phyloP scores from a whole-genome alignment of 2,888 invertebrate genomes.

The Biston stratarius region DNA sequence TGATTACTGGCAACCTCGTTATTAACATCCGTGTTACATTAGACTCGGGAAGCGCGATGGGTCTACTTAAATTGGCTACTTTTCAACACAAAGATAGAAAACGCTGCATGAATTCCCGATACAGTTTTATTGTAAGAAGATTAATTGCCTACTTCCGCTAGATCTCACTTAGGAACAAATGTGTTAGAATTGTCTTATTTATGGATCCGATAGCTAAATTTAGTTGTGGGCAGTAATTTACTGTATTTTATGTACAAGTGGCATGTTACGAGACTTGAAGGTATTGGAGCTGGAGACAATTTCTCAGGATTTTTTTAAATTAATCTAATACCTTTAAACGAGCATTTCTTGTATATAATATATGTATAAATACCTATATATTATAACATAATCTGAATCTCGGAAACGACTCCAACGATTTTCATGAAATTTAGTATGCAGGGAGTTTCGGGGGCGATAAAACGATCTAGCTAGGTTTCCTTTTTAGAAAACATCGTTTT shows the following conservation, averaged over 20 bases:
- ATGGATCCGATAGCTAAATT: background rate
- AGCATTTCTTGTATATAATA: too few species aligned
- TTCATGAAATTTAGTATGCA: too few species aligned
- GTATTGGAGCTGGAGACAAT: background rate
- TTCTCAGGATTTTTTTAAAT: background rate
- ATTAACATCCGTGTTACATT: conserved; percentile 15
- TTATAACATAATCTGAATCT: too few species aligned
- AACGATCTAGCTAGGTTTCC: too few species aligned
- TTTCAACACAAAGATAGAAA: conserved; percentile 51
- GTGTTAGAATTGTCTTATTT: conserved; percentile 15
- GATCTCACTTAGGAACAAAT: conserved; percentile 22
- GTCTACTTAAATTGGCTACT: conserved; percentile 44
- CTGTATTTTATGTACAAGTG: background rate
- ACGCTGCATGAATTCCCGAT: conserved; percentile 42
- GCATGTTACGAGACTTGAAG: background rate
- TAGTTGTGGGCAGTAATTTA: background rate
- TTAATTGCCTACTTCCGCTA: conserved; percentile 52
- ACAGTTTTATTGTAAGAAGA: conserved; percentile 50
- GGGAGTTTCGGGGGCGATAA: too few species aligned
- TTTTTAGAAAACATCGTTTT: too few species aligned
- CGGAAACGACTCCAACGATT: too few species aligned
- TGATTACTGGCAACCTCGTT: conserved; percentile 41
- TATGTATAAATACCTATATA: too few species aligned
- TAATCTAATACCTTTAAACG: too few species aligned
- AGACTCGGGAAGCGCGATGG: conserved; percentile 34